Evolutionary conservation across 2,797 vertebrate genomes (phyloP).

Genomic region (Pagetopsis macropterus): DNA sequence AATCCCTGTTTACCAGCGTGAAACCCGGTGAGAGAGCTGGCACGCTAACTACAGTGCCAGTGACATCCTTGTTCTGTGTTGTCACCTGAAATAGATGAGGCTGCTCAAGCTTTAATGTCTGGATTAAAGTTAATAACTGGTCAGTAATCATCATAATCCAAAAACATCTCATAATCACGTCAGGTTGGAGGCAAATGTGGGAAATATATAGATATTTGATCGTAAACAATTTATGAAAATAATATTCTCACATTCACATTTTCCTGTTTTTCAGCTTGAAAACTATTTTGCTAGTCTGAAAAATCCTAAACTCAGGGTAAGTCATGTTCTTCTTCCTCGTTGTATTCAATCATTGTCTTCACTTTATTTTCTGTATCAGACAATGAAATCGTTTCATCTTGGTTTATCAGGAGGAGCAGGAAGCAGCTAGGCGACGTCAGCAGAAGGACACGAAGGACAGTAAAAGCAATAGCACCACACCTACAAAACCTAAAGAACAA

Average conservation of each 20-base stretch:
- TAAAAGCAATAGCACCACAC: slow-evolving; percentile 96
- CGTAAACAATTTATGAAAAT: neutral
- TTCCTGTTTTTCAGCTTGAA: slow-evolving; percentile 91
- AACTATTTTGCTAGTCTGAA: slow-evolving; percentile 99
- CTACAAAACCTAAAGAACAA: slow-evolving; percentile 92
- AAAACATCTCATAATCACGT: neutral
- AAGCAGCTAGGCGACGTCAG: slow-evolving; percentile 92
- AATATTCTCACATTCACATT: slow-evolving; percentile 1
- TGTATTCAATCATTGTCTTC: slow-evolving; percentile 1
- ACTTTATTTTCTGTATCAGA: neutral
- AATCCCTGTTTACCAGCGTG: slow-evolving; percentile 21
- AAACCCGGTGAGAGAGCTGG: slow-evolving; percentile 7
- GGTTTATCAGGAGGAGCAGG: slow-evolving; percentile 93
- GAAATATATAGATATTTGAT: no score
- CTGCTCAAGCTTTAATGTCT: neutral
- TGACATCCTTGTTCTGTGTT: slow-evolving; percentile 6
- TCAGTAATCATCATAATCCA: neutral
- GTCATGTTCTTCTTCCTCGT: slow-evolving; percentile 56
- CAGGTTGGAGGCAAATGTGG: no score
- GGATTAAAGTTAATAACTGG: neutral
- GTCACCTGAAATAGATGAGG: neutral
- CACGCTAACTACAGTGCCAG: slow-evolving; percentile 7
- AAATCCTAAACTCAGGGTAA: slow-evolving; percentile 99
- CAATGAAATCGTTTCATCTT: neutral
- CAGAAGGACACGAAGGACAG: slow-evolving; percentile 91